phyloP scores from a whole-genome alignment of 2,113 vertebrate species.

The Pholis gunnellus region DNA sequence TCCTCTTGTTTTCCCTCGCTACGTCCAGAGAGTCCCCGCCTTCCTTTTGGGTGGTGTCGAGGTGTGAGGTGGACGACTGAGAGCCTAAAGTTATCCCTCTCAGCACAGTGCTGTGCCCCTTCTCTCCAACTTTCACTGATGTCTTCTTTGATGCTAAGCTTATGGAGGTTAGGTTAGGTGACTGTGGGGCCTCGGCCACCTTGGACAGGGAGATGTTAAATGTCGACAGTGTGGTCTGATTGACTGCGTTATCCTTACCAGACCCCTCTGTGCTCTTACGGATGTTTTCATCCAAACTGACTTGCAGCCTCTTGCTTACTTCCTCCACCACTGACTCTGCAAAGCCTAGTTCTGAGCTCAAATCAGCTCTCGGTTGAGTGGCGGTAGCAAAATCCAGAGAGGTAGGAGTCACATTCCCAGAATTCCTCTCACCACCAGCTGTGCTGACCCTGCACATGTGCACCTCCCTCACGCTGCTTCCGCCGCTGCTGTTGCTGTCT shows the following conservation, averaged over 20 bases:
- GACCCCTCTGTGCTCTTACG: neutral
- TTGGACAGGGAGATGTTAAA: conserved; percentile 51
- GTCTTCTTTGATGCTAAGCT: conserved; percentile 67
- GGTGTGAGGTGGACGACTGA: conserved; percentile 41
- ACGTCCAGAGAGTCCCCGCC: neutral
- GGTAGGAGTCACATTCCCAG: conserved; percentile 51
- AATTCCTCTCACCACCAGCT: conserved; percentile 17
- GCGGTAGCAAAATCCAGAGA: neutral
- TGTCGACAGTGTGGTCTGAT: conserved; percentile 24
- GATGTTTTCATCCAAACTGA: conserved; percentile 70
- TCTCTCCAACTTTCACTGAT: conserved; percentile 55
- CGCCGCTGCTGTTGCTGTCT: conserved; percentile 77
- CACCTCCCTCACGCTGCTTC: conserved; percentile 77
- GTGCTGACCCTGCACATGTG: conserved; percentile 47
- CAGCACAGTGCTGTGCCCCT: conserved; percentile 56
- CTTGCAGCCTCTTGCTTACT: conserved; percentile 75
- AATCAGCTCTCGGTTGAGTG: neutral
- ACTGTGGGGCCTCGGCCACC: conserved; percentile 42
- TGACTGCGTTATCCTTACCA: neutral
- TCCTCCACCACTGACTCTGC: conserved; percentile 71
- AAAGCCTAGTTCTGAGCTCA: conserved; percentile 33
- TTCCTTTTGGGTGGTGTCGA: conserved; percentile 10
- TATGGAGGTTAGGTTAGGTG: conserved; percentile 58
- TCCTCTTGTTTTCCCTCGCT: conserved; percentile 45
- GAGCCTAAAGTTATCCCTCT: conserved; percentile 70